A percentile compares a stretch with the other conserved stretches of the same genome.
Conservation (phyloP, 1,140 invertebrate genomes). For the Kradibia gibbosae region DNA sequence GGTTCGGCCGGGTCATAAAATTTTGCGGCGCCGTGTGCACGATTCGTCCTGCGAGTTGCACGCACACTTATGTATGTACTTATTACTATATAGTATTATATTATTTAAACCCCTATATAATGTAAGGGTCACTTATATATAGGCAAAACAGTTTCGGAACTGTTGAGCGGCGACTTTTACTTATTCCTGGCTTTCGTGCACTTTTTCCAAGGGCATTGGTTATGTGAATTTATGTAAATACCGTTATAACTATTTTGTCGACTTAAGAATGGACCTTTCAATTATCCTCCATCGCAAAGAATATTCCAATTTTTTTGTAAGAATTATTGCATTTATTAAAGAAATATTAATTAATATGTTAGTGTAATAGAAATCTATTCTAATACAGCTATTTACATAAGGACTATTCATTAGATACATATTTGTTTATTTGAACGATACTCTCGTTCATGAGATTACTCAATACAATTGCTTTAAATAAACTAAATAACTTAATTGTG, state of each 20-base stretch:
- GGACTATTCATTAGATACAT: no score
- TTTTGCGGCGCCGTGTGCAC: constrained; percentile 41
- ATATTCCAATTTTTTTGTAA: no score
- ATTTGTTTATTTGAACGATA: no score
- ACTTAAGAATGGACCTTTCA: no score
- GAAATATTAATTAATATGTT: no score
- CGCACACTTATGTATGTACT: background rate
- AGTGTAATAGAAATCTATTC: no score
- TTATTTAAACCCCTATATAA: constrained; percentile 1
- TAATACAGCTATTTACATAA: no score
- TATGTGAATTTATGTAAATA: background rate
- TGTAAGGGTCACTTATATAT: constrained; percentile 4
- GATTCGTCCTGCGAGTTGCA: constrained; percentile 29
- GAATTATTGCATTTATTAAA: no score
- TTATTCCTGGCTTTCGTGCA: background rate
- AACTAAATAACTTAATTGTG: no score
- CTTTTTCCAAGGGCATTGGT: background rate
- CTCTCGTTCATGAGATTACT: no score
- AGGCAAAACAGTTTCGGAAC: background rate
- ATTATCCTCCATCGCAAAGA: no score
- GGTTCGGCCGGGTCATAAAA: constrained; percentile 43
- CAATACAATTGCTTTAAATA: no score
- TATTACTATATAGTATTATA: background rate
- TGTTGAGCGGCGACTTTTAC: background rate
- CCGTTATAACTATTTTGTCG: background rate